Percentiles rank a stretch among this genome's conserved stretches.
phyloP scores from a whole-genome alignment of 1,140 invertebrate genomes.

The Drosophila parabipectinata region DNA sequence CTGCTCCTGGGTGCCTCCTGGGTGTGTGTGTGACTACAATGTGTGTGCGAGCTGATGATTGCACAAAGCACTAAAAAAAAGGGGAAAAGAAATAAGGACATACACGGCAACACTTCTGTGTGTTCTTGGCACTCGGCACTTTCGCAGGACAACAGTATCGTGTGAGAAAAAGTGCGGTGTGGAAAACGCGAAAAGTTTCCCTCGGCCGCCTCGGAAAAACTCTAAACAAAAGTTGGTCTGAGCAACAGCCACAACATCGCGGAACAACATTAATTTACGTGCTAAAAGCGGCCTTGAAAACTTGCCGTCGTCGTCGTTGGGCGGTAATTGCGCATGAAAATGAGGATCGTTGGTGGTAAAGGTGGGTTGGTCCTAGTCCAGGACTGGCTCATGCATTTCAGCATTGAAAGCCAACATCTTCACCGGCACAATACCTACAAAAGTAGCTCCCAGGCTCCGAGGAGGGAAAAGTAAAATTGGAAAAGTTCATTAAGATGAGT shows the following conservation, averaged over 20 bases:
- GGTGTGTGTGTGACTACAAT: background rate
- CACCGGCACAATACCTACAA: background rate
- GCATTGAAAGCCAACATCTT: slow-evolving; percentile 25
- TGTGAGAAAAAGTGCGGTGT: slow-evolving; percentile 21
- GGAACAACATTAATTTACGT: slow-evolving; percentile 69
- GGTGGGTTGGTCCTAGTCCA: background rate
- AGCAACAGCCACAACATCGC: slow-evolving; percentile 34
- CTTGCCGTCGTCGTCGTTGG: slow-evolving; percentile 28
- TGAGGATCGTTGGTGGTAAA: slow-evolving; percentile 16
- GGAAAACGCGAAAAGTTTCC: slow-evolving; percentile 39
- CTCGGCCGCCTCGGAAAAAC: slow-evolving; percentile 26
- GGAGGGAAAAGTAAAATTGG: slow-evolving; percentile 27
- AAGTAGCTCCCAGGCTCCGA: background rate
- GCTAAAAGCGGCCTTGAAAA: slow-evolving; percentile 57
- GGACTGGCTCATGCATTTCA: background rate
- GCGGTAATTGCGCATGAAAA: slow-evolving; percentile 52
- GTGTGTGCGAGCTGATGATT: slow-evolving; percentile 31
- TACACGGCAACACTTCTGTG: slow-evolving; percentile 41
- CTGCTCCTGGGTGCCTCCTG: background rate
- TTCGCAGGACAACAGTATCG: slow-evolving; percentile 13
- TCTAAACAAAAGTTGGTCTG: slow-evolving; percentile 46
- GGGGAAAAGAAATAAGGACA: slow-evolving; percentile 3
- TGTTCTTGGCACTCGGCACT: slow-evolving; percentile 37
- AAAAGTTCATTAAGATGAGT: slow-evolving; percentile 40
- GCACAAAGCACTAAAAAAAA: slow-evolving; percentile 20